Evolutionary conservation across 1,140 invertebrate species (phyloP).

Genomic region (Drosophila insularis): DNA sequence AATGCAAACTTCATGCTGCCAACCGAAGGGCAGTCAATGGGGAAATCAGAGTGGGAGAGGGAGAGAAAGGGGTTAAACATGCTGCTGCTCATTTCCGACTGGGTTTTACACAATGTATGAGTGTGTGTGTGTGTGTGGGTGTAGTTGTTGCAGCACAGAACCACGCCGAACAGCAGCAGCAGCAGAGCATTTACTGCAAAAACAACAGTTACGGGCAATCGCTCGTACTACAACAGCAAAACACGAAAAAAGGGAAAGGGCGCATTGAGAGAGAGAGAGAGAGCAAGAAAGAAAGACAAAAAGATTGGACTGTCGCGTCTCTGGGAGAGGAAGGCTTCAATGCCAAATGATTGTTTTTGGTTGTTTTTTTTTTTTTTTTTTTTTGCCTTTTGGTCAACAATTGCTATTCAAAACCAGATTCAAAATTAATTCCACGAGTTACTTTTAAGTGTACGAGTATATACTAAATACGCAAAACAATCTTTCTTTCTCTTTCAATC

Average conservation of each 20-base stretch:
- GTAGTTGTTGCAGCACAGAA: slow-evolving; percentile 21
- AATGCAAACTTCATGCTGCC: too few relatives aligned
- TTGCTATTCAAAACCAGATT: slow-evolving; percentile 6
- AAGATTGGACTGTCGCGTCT: slow-evolving; percentile 1
- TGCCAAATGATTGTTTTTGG: slow-evolving; percentile 21
- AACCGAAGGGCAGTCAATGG: too few relatives aligned
- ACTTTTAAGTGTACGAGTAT: too few relatives aligned
- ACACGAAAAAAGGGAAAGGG: slow-evolving; percentile 53
- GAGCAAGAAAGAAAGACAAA: background rate
- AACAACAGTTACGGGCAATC: slow-evolving; percentile 42
- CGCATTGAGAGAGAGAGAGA: slow-evolving; percentile 12
- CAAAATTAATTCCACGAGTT: too few relatives aligned
- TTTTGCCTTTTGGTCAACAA: slow-evolving; percentile 11
- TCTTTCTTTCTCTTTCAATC: too few relatives aligned
- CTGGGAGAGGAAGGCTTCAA: slow-evolving; percentile 23
- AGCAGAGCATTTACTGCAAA: slow-evolving; percentile 15
- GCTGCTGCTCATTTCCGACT: background rate
- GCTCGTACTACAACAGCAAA: background rate
- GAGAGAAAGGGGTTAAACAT: background rate
- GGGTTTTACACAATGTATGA: background rate
- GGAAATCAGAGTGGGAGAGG: too few relatives aligned
- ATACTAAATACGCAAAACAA: too few relatives aligned
- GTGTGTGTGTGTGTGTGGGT: slow-evolving; percentile 47
- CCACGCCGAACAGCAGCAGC: slow-evolving; percentile 29
- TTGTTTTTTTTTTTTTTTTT: slow-evolving; percentile 3